phyloP scores from a whole-genome alignment of 2,113 vertebrate species.

The Glareola pratincola region DNA sequence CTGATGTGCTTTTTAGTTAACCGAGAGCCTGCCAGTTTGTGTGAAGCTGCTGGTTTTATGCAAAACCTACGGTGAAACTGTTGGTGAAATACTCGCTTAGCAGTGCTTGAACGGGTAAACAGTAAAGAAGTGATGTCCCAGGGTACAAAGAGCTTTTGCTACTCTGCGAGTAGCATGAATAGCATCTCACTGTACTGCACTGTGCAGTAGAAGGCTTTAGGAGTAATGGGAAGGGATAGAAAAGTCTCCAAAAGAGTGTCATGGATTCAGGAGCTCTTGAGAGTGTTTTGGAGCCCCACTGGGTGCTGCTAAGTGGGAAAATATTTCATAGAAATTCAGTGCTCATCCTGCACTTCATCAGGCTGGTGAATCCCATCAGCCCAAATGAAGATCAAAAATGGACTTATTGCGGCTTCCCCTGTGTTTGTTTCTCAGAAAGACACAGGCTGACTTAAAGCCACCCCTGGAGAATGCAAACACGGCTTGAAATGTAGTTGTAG shows the following conservation, averaged over 20 bases:
- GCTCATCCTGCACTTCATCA: background rate
- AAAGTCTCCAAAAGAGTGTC: background rate
- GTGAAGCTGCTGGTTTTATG: background rate
- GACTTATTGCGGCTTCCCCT: background rate
- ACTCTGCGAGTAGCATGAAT: background rate
- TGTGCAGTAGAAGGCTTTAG: background rate
- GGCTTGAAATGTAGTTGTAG: background rate
- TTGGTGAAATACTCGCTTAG: background rate
- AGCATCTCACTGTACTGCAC: background rate
- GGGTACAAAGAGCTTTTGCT: background rate
- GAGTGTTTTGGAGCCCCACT: background rate
- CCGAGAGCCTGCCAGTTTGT: background rate
- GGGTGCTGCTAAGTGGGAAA: background rate
- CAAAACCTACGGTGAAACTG: constrained; percentile 4
- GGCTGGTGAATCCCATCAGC: background rate
- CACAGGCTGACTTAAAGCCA: background rate
- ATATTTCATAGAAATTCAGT: background rate
- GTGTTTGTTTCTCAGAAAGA: background rate
- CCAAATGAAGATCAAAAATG: background rate
- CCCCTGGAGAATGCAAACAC: background rate
- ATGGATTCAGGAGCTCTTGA: background rate
- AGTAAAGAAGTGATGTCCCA: background rate
- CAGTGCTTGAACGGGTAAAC: background rate
- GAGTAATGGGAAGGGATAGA: background rate
- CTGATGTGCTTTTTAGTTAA: background rate